These are phyloP conservation scores for Aphidius colemani DNA, from an alignment of 2,888 invertebrate species.

Conservation along the genomic window DNA sequence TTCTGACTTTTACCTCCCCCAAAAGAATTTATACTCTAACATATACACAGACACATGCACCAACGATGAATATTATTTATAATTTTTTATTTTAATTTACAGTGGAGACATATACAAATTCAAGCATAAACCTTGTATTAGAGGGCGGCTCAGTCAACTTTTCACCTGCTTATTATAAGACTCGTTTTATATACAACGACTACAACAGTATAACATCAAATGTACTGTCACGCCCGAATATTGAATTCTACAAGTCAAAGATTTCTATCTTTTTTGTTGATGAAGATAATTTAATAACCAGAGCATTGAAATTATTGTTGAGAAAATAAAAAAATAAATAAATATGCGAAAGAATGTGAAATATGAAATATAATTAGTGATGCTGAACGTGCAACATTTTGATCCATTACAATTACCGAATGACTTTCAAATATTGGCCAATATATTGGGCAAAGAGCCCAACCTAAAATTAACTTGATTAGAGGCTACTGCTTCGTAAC, in stretches of 20 bases:
- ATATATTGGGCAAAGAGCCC: conserved; percentile 40
- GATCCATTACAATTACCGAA: conserved; percentile 59
- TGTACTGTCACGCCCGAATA: conserved; percentile 30
- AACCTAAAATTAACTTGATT: conserved; percentile 60
- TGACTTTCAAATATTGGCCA: conserved; percentile 44
- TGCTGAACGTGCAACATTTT: conserved; percentile 51
- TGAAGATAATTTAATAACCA: conserved; percentile 12
- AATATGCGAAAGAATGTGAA: neutral
- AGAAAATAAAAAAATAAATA: conserved; percentile 9
- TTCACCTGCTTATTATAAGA: conserved; percentile 42
- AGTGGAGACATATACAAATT: too few species aligned
- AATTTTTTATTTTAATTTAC: too few species aligned
- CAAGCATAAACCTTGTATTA: conserved; percentile 35
- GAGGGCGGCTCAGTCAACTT: conserved; percentile 37
- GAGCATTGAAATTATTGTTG: neutral
- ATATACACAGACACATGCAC: too few species aligned
- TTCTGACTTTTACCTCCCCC: too few species aligned
- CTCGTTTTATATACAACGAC: conserved; percentile 37
- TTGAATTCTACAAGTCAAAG: conserved; percentile 36
- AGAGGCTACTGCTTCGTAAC: conserved; percentile 60
- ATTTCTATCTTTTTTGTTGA: neutral
- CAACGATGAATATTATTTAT: too few species aligned
- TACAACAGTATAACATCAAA: conserved; percentile 15
- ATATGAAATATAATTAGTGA: neutral
- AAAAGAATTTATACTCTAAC: too few species aligned